These are phyloP conservation scores for Stomatorhinus ivindoensis DNA, from an alignment of 2,113 vertebrate genomes.

Conservation along the genomic window DNA sequence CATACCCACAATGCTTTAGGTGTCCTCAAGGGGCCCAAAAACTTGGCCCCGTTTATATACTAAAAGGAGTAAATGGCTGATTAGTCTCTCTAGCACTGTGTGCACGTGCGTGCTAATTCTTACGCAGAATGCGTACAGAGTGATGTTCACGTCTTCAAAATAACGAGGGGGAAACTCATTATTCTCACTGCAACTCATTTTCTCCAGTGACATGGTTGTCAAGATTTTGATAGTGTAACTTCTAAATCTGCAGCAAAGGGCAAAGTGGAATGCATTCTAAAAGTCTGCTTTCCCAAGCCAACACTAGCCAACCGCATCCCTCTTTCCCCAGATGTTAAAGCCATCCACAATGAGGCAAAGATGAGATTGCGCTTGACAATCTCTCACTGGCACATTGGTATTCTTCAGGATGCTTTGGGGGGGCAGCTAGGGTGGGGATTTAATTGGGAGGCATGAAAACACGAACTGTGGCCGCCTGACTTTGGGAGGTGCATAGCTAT, in stretches of 20 bases:
- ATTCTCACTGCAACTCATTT: conserved; percentile 1
- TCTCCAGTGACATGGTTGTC: conserved; percentile 6
- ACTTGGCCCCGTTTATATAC: neutral
- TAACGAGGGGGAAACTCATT: conserved; percentile 5
- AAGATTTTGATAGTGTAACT: conserved; percentile 14
- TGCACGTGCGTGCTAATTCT: neutral
- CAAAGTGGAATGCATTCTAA: neutral
- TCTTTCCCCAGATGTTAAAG: neutral
- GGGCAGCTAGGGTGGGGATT: conserved; percentile 52
- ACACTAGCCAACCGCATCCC: neutral
- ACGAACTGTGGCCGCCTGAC: conserved; percentile 54
- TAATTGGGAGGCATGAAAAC: conserved; percentile 58
- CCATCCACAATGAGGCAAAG: conserved; percentile 1
- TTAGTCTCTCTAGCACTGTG: neutral
- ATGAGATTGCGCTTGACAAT: conserved; percentile 20
- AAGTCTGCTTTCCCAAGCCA: neutral
- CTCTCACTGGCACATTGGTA: conserved; percentile 58
- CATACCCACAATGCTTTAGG: neutral
- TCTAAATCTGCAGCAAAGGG: neutral
- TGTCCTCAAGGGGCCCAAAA: neutral
- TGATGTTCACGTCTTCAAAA: neutral
- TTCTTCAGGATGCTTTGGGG: conserved; percentile 48
- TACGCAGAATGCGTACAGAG: neutral
- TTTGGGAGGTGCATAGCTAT: conserved; percentile 53
- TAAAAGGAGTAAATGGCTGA: neutral